phyloP scores from a whole-genome alignment of 1,140 invertebrate genomes.

The Euborellia annulipes region DNA sequence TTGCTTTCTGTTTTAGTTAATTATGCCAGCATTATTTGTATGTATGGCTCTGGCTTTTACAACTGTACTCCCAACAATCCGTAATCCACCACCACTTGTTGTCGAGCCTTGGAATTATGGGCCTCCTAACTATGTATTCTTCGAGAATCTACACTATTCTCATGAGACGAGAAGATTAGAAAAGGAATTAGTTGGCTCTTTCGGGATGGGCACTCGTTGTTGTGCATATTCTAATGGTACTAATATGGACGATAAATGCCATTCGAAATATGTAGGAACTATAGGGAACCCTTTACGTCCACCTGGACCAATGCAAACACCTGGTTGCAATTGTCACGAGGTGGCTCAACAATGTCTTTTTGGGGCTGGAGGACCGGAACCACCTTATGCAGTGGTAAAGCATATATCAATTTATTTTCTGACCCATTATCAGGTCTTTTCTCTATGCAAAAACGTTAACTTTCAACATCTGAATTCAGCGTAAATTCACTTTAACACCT shows the following conservation, averaged over 20 bases:
- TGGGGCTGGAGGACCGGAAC: constrained; percentile 12
- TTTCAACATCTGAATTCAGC: too few relatives aligned
- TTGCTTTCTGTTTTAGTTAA: constrained; percentile 11
- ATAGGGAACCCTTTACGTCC: neutral
- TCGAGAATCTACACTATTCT: constrained; percentile 1
- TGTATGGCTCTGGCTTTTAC: constrained; percentile 16
- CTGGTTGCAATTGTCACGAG: constrained; percentile 15
- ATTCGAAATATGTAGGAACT: neutral
- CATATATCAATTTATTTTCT: neutral
- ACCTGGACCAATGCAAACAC: constrained; percentile 2
- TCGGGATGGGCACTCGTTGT: constrained; percentile 12
- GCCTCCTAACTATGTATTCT: constrained; percentile 15
- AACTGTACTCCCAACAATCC: constrained; percentile 14
- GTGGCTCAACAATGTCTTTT: constrained; percentile 17
- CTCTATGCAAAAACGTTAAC: too few relatives aligned
- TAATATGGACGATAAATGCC: neutral
- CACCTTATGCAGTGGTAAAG: constrained; percentile 11
- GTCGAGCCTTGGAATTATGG: constrained; percentile 16
- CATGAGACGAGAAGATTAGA: constrained; percentile 2
- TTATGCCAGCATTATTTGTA: constrained; percentile 19
- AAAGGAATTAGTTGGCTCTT: neutral
- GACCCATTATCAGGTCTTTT: too few relatives aligned
- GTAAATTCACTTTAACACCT: too few relatives aligned
- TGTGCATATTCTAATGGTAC: constrained; percentile 1
- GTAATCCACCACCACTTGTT: constrained; percentile 13